Evolutionary conservation across 2,797 vertebrate species (phyloP).

Genomic region (Enoplosus armatus): DNA sequence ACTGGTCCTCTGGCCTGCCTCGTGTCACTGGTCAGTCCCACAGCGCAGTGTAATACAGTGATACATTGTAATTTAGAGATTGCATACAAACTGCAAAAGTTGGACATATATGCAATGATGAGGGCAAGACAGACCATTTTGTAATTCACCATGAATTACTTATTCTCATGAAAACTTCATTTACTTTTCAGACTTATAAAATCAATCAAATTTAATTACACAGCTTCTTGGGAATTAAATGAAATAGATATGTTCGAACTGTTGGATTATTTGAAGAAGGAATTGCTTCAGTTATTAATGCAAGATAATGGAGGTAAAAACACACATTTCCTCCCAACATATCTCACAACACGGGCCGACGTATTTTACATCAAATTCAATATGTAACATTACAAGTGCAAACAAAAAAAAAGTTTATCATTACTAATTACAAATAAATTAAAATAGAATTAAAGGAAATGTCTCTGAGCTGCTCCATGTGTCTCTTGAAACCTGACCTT

Average conservation of each 20-base stretch:
- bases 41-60: background rate
- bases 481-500: background rate
- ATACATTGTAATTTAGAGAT: background rate
- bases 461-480: background rate
- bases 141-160: background rate
- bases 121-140: background rate
- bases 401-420: background rate
- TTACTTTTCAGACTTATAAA: background rate
- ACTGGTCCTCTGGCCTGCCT: conserved; percentile 91
- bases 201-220: background rate
- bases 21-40: conserved; percentile 91
- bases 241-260: background rate
- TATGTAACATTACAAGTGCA: background rate
- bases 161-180: background rate
- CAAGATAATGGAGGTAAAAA: background rate
- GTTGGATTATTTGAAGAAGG: background rate
- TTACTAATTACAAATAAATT: background rate
- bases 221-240: background rate
- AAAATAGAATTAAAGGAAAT: background rate
- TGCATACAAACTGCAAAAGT: conserved; percentile 3
- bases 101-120: background rate
- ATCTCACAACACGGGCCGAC: background rate
- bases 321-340: background rate
- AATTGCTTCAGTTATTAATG: background rate
- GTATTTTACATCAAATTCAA: background rate